Base-by-base conservation (phyloP, 1,140 invertebrate genomes). In the Drosophila ercepeae region DNA sequence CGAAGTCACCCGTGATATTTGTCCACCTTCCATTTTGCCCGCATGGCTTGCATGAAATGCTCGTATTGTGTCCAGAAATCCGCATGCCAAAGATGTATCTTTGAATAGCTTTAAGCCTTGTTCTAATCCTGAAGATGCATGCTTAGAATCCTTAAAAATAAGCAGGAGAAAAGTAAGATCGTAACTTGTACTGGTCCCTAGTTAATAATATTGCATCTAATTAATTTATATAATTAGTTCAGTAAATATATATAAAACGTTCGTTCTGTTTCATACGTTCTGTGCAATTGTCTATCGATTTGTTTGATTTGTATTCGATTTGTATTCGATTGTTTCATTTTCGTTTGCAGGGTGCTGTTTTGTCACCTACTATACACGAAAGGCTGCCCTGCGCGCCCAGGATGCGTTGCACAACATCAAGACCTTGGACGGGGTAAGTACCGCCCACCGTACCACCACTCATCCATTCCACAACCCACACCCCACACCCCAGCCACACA, bases 291-390 rank as follows among this genome's bases (percentile, higher is more conserved):
- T 86, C 68, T 76, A 74, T 61, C 73, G 73, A 79, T 63, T 59
- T 52, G 51, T 76, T 70, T 65, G 53, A 58, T 42, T 63, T 86
- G 77, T 88, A 88, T 89, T 76, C 83, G 86, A 77, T 77, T 88
- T 86, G 77, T 88, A 88, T 88, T 76, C 88, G 84, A 77, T 77
- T 90, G 81, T 90, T 90, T 89, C 55, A 73, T 77, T 97, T 96
- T 57, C 95, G 99, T 98, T 97, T 96, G 51, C 95, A 99, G 98
- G 99, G 91, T 99, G 99, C 94, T 99, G 99, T 94, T 99, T 99
- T 94, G 98, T 99, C 84, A 99, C 98, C 82, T 99, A 98, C 94
- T 99, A 96, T 93, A 98, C 97, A 79, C 95, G 99, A 91, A 98
- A 99, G 94, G 95, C 98, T 77, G 98, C 99, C 61, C 93, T 99